Conservation (phyloP, 2,888 invertebrate species). For the Volucella zonaria region DNA sequence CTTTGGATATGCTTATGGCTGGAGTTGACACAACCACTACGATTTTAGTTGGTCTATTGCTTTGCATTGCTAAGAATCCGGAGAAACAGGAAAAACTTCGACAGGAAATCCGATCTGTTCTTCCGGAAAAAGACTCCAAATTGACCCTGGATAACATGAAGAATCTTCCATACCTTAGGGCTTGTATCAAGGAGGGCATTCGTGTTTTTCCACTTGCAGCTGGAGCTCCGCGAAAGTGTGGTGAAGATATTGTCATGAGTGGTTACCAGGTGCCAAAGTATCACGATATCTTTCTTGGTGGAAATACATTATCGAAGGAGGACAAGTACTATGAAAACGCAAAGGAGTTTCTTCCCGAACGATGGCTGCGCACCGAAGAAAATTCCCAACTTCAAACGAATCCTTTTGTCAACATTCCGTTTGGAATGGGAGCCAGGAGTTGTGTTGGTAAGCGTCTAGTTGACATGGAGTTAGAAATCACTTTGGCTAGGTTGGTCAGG, state of each 20-base stretch:
- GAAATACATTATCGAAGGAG: no score
- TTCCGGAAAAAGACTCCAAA: slow-evolving; percentile 79
- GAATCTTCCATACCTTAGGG: slow-evolving; percentile 85
- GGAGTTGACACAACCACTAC: slow-evolving; percentile 75
- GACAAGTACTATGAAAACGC: no score
- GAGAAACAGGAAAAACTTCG: slow-evolving; percentile 86
- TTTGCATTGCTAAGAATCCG: slow-evolving; percentile 85
- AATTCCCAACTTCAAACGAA: neutral
- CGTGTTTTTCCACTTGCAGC: slow-evolving; percentile 85
- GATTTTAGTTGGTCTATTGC: slow-evolving; percentile 79
- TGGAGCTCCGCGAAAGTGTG: slow-evolving; percentile 84
- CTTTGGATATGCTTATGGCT: slow-evolving; percentile 75
- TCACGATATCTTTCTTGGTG: slow-evolving; percentile 79
- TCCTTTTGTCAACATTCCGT: slow-evolving; percentile 83
- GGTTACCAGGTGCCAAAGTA: slow-evolving; percentile 85
- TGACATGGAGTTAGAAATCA: slow-evolving; percentile 86
- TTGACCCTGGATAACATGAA: slow-evolving; percentile 82
- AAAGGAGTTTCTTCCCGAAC: no score
- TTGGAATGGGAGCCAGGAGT: slow-evolving; percentile 86
- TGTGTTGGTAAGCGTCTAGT: slow-evolving; percentile 88
- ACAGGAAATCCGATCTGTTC: slow-evolving; percentile 83
- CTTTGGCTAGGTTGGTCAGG: slow-evolving; percentile 75
- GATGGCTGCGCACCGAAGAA: no score
- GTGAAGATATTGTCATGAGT: slow-evolving; percentile 84
- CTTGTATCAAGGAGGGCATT: slow-evolving; percentile 88